Conservation (phyloP, 2,797 vertebrate species). For the Oreochromis mossambicus region DNA sequence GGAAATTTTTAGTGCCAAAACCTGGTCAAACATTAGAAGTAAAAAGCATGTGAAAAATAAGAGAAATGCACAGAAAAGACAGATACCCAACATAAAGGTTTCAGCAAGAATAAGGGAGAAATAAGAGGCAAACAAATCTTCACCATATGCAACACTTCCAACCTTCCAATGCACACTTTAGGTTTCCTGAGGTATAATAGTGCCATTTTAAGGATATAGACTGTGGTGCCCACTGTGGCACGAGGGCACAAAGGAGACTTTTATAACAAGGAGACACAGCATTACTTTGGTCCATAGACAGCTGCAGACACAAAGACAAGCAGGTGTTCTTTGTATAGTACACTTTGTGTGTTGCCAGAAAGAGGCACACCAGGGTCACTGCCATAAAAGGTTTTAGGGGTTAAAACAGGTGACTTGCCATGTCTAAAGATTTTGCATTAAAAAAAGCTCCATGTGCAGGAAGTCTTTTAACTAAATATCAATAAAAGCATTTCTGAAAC, state of each 20-base stretch:
- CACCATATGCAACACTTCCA: neutral
- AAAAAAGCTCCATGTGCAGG: neutral
- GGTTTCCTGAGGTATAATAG: too few relatives aligned
- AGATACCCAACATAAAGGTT: accelerated
- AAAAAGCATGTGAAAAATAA: accelerated
- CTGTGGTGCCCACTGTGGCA: neutral
- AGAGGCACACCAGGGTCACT: neutral
- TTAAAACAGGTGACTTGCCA: accelerated
- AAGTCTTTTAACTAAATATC: neutral
- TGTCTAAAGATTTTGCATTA: neutral
- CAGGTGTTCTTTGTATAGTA: neutral
- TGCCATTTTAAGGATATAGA: too few relatives aligned
- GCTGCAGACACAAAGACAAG: neutral
- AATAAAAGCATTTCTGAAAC: neutral
- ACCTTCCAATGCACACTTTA: too few relatives aligned
- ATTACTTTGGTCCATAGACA: neutral
- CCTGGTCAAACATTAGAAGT: neutral
- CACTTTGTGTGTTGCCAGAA: neutral
- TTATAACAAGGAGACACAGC: neutral
- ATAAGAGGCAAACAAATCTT: neutral
- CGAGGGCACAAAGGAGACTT: neutral
- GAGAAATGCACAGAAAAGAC: neutral
- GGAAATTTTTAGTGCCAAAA: accelerated
- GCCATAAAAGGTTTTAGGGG: neutral
- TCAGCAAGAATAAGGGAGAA: neutral